Evolutionary conservation across 2,888 invertebrate genomes (phyloP).

Genomic region (Dryomyza anilis): DNA sequence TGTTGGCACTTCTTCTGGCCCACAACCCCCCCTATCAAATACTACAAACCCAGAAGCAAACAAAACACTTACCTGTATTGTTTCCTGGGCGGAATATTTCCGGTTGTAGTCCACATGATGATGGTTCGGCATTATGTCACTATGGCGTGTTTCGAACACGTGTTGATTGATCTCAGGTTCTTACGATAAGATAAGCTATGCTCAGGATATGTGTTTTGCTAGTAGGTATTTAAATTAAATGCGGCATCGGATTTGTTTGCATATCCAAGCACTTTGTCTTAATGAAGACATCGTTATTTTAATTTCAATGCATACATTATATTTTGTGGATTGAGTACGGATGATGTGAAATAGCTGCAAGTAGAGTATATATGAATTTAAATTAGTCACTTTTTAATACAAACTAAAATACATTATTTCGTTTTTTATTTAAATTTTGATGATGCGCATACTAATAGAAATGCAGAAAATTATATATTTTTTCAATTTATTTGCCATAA

Average conservation of each 20-base stretch:
- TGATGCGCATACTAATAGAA: background rate
- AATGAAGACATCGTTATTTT: background rate
- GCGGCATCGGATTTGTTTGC: background rate
- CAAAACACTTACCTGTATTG: slow-evolving; percentile 59
- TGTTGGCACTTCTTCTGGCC: too few relatives aligned
- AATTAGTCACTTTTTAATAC: too few relatives aligned
- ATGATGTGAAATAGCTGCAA: too few relatives aligned
- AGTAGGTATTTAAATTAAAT: background rate
- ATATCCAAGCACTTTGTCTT: background rate
- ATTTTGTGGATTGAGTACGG: too few relatives aligned
- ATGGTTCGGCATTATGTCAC: slow-evolving; percentile 54
- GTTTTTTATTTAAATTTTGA: background rate
- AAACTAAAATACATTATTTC: background rate
- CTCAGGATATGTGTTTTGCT: background rate
- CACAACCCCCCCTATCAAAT: background rate
- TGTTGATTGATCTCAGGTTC: slow-evolving; percentile 33
- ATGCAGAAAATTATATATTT: background rate
- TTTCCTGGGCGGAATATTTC: slow-evolving; percentile 62
- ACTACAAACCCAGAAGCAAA: background rate
- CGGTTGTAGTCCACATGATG: slow-evolving; percentile 61
- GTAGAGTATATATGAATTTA: too few relatives aligned
- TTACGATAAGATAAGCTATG: background rate
- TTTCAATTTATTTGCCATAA: slow-evolving; percentile 9
- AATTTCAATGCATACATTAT: too few relatives aligned
- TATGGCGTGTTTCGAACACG: slow-evolving; percentile 44